These are phyloP conservation scores for Pseudolycoriella hygida DNA, from an alignment of 2,888 invertebrate species.

Conservation along the genomic window DNA sequence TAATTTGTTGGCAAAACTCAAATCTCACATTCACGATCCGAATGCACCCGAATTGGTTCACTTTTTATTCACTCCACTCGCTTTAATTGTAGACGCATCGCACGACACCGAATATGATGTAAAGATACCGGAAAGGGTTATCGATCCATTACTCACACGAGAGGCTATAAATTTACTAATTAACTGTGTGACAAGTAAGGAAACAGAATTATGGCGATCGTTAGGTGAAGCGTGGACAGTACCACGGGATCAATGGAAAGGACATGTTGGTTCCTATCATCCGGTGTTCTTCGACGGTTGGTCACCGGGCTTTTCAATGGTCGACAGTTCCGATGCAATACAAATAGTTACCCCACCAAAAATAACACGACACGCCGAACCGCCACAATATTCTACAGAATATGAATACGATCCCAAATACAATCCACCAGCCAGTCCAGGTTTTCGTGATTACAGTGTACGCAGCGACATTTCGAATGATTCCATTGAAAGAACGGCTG, in stretches of 20 bases:
- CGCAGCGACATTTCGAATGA: conserved; percentile 57
- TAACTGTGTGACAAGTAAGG: conserved; percentile 96
- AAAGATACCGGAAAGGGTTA: conserved; percentile 68
- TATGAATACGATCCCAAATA: conserved; percentile 5
- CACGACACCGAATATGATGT: conserved; percentile 75
- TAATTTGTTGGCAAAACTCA: conserved; percentile 87
- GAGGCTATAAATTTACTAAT: conserved; percentile 90
- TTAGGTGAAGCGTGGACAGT: conserved; percentile 92
- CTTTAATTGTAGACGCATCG: conserved; percentile 92
- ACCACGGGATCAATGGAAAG: conserved; percentile 91
- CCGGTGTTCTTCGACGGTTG: conserved; percentile 95
- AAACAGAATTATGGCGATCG: conserved; percentile 94
- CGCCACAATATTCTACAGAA: conserved; percentile 15
- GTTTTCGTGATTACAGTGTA: conserved; percentile 31
- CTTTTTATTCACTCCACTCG: conserved; percentile 94
- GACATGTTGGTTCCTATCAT: conserved; percentile 77
- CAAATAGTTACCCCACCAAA: conserved; percentile 11
- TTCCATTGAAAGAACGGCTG: conserved; percentile 42
- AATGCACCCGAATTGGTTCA: conserved; percentile 98
- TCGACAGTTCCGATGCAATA: conserved; percentile 45
- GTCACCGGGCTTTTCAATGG: conserved; percentile 76
- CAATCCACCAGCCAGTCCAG: conserved; percentile 16
- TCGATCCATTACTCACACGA: conserved; percentile 76
- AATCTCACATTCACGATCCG: conserved; percentile 96
- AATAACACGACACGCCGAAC: conserved; percentile 10